A percentile compares a stretch with the other conserved stretches of the same genome.
phyloP scores from a whole-genome alignment of 2,797 vertebrate genomes.

The Coendou prehensilis region DNA sequence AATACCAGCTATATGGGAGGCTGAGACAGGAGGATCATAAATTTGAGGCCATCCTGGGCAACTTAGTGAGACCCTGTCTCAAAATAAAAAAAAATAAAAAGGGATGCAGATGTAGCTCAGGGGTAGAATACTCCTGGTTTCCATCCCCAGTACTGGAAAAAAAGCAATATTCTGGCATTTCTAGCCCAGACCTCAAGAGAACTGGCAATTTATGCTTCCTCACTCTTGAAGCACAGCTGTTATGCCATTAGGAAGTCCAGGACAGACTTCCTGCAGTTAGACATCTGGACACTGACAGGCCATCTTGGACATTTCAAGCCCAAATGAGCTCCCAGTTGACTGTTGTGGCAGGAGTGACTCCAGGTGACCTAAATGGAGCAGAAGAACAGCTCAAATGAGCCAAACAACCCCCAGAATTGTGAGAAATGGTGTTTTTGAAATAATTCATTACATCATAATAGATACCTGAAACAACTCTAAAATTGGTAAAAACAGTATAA shows the following conservation, averaged over 20 bases:
- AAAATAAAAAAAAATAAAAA: neutral
- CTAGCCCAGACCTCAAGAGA: neutral
- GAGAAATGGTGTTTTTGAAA: neutral
- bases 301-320: neutral
- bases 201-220: neutral
- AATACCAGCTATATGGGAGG: neutral
- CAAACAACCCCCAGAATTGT: neutral
- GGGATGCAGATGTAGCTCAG: neutral
- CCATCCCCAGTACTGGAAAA: neutral
- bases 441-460: neutral
- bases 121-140: neutral
- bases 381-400: neutral
- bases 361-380: neutral
- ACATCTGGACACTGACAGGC: neutral
- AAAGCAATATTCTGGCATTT: neutral
- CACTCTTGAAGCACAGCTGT: neutral
- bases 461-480: neutral
- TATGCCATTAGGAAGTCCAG: neutral
- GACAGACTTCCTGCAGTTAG: neutral
- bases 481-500: neutral
- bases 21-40: neutral
- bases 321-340: neutral
- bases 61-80: neutral
- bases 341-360: neutral
- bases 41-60: neutral